Base-by-base conservation (phyloP, 2,113 vertebrate genomes). In the Gorsachius goisagi region DNA sequence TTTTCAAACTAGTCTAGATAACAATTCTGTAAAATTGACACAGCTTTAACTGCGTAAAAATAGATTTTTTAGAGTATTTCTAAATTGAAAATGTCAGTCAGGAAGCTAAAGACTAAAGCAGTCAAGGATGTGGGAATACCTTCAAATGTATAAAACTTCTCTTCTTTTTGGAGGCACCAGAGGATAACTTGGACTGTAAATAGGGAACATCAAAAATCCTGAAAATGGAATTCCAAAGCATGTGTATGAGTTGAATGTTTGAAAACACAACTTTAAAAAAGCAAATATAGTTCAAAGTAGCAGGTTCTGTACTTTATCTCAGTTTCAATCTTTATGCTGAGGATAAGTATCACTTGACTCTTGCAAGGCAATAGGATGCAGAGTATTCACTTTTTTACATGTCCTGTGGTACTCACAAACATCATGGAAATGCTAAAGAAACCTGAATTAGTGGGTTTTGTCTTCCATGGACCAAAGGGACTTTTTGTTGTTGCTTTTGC, bases 401-500 rank as follows among this genome's bases (percentile, higher is more conserved):
- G 11, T 28, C 13, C 27, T 78, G 8, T 55, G 35, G 44, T 37
- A 30, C 5, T 53, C 62, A 35, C 23, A 76, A 82, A 56, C 9
- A 39, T 32, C 15, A 47, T 5, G 5, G 35, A 89, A 83, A 52
- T 45, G 4, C 3, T 73, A 27, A 59, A 82, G 14, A 49, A 67
- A 32, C 7, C 14, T 74, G 21, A 82, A 44, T 32, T 67, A n/a
- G 2, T 32, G 13, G 64, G 85, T 85, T 39, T 47, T n/a, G 8
- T 68, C 27, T 24, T 72, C 22, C 16, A 15, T 0, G 0, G 49
- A 47, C 13, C 9, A 41, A 56, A 28, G 3, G 1, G 6, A 0
- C 0, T 35, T 81, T 66, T 9, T 62, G 26, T 17, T 22, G 5
- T 9, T 44, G 10, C 17, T 58, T 74, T 67, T 52, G 9, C 45